These are phyloP conservation scores for Cheilosia vernalis DNA, from an alignment of 2,888 invertebrate species.

Conservation along the genomic window DNA sequence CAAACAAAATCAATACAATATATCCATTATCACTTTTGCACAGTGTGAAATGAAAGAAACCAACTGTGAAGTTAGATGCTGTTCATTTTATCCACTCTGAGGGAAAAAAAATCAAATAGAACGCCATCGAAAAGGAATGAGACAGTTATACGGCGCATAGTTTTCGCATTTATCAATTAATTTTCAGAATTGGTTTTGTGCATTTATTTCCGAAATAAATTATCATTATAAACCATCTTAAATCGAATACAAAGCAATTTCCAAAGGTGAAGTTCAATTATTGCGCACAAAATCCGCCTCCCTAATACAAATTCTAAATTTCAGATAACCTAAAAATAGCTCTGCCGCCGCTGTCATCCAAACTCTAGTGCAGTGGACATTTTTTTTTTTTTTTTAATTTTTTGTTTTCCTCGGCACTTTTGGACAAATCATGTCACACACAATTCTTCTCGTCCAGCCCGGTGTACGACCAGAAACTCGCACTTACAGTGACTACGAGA, in stretches of 20 bases:
- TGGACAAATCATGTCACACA: slow-evolving; percentile 90
- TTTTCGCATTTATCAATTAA: slow-evolving; percentile 19
- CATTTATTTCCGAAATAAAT: slow-evolving; percentile 2
- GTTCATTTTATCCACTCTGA: slow-evolving; percentile 8
- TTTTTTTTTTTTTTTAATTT: slow-evolving; percentile 40
- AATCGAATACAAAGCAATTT: neutral
- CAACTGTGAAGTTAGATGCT: slow-evolving; percentile 34
- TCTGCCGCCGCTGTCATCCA: slow-evolving; percentile 44
- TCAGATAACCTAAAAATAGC: slow-evolving; percentile 52
- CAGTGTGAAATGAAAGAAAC: slow-evolving; percentile 42
- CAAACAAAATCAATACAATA: neutral
- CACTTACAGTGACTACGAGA: slow-evolving; percentile 99
- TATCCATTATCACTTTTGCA: neutral
- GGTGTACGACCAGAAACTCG: slow-evolving; percentile 96
- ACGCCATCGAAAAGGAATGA: slow-evolving; percentile 63
- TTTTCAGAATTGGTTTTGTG: slow-evolving; percentile 15
- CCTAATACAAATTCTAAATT: slow-evolving; percentile 10
- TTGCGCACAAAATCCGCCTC: neutral
- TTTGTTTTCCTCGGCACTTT: slow-evolving; percentile 22
- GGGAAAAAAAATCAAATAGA: slow-evolving; percentile 18
- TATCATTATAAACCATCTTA: neutral
- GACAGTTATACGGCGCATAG: slow-evolving; percentile 62
- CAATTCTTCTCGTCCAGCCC: slow-evolving; percentile 97
- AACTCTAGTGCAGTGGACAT: neutral
- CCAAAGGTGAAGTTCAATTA: neutral